Conservation (phyloP, 2,113 vertebrate genomes). For the Carassius auratus region DNA sequence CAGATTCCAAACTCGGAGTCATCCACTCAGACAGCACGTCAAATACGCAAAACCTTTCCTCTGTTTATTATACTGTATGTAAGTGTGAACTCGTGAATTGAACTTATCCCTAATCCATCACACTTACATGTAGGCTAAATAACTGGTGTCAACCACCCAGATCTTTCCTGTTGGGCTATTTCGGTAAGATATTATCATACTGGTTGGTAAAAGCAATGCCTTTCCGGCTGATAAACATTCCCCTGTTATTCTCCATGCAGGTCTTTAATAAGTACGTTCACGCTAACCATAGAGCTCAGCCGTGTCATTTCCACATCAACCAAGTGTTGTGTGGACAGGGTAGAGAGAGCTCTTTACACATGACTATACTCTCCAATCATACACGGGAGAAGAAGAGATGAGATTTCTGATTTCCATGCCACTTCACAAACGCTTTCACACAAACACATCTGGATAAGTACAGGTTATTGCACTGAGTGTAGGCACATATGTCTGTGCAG, state of each 20-base stretch:
- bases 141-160: neutral
- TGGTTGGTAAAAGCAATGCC: neutral
- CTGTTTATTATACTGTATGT: no score
- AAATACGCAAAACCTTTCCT: no score
- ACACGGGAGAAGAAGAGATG: neutral
- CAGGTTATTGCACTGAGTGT: neutral
- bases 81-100: no score
- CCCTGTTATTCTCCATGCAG: constrained; percentile 7
- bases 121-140: neutral
- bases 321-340: neutral
- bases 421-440: neutral
- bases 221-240: neutral
- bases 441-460: neutral
- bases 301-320: constrained; percentile 40
- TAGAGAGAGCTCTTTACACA: neutral
- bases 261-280: constrained; percentile 13
- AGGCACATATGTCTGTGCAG: neutral
- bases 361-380: constrained; percentile 4
- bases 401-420: constrained; percentile 11
- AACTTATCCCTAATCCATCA: neutral
- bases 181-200: neutral
- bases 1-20: no score
- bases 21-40: no score
- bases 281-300: constrained; percentile 28
- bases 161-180: neutral